Base-by-base conservation (phyloP, 2,113 vertebrate genomes). In the Phalacrocorax brasilianus region DNA sequence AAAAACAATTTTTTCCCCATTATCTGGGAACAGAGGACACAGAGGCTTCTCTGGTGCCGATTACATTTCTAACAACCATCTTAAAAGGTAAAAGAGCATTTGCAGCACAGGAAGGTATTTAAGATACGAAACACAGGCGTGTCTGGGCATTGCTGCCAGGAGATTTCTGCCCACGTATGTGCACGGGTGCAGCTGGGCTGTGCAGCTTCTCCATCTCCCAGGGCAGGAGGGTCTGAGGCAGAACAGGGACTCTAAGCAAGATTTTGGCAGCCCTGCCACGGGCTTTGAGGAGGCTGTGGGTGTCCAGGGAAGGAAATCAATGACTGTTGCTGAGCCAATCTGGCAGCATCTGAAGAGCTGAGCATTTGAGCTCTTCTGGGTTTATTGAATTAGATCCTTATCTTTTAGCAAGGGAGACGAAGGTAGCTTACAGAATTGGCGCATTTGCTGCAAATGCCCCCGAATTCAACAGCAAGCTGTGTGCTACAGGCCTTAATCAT, bases 41-140 rank as follows among this genome's bases (percentile, higher is more conserved):
- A 38, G n/a, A 23, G 27, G 26, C n/a, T 61, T 42, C 49, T 79
- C 45, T 50, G 56, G 18, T 5, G 3, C 4, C 30, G 42, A 26
- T 66, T 53, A 4, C 2, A 1, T 49, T 23, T 15, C 12, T 56
- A 68, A 73, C 0, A 0, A 26, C 19, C 0, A 0, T 5, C 53
- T 30, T 20, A 20, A 68, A 76, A 42, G 19, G 40, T 22, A 24
- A 93, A 63, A 22, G 33, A 56, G 8, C 13, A 2, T 38, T 52
- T 67, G 18, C 26, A 59, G 44, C 32, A n/a, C 0, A 0, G 35
- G 38, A 2, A 70, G 22, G 6, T 4, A 3, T 55, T 45, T 30
- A 19, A 52, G 28, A 15, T 28, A 26, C 3, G 38, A 59, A 30
- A 2, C 18, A 21, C 4, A 24, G 44, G 6, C 17, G 42, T 14